Evolutionary conservation across 2,888 invertebrate genomes (phyloP), one percentile per base, ranked within the genome.

Genomic region (Epistrophella euchroma): DNA sequence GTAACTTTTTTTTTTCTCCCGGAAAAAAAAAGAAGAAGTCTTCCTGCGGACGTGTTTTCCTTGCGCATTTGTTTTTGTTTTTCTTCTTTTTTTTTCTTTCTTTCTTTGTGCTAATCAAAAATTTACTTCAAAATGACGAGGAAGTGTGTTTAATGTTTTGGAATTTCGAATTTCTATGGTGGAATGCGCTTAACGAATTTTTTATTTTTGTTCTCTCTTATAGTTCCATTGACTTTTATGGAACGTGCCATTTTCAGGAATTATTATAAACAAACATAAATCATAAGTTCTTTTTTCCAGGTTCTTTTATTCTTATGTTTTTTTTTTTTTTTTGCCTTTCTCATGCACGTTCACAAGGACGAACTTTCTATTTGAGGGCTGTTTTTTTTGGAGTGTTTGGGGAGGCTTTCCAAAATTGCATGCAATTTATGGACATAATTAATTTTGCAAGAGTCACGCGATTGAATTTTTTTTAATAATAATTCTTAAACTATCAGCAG

Each of bases 371-470:
- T 32, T 4, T 37, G 15, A 1, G 60, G 40, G 19, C 25, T 25
- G 10, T 43, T 2, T 32, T 35, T 40, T 19, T 22, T 19, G 13
- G 5, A n/a, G 15, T 25, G 45, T 45, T 4, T 6, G 32, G 7
- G 15, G 19, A 35, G 66, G 15, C 19, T 15, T 52, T 22, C 22
- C 11, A 5, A 68, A 52, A 45, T 68, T 68, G 68, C 68, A 68
- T 68, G 68, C 68, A 68, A 22, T 47, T 66, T 66, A 52, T 52
- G 52, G 52, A 22, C 9, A 68, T 68, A 68, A 68, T 68, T 68
- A 52, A 22, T 37, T 37, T 37, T 37, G 9, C 1, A 4, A n/a
- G 7, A 82, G 78, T 83, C 83, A 83, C 85, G 85, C 81, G 72
- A 85, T 60, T 76, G 35, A 43, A 60, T 50, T 56, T 60, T 2